These are phyloP conservation scores for Bicyclus anynana DNA, from an alignment of 1,140 invertebrate species.

Conservation along the genomic window DNA sequence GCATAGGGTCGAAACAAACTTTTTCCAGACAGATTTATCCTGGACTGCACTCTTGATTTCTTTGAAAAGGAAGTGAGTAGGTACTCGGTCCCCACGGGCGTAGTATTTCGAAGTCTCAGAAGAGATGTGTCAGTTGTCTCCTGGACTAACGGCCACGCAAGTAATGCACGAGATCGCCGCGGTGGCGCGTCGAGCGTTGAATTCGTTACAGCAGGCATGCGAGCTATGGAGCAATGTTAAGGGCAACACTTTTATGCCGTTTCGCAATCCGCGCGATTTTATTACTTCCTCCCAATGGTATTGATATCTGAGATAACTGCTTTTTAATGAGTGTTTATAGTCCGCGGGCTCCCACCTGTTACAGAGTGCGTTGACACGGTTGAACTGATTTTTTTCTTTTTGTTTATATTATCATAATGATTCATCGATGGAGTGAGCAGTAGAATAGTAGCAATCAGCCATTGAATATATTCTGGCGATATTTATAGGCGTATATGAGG, in stretches of 20 bases:
- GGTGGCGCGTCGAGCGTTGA: constrained; percentile 13
- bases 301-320: constrained; percentile 17
- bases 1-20: too few relatives aligned
- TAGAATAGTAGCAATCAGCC: too few relatives aligned
- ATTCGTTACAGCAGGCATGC: constrained; percentile 32
- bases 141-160: constrained; percentile 13
- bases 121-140: not conserved
- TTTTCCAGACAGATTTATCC: too few relatives aligned
- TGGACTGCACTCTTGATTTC: too few relatives aligned
- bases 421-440: too few relatives aligned
- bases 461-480: too few relatives aligned
- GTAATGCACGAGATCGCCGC: constrained; percentile 25
- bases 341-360: not conserved
- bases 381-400: not conserved
- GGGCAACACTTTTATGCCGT: constrained; percentile 21
- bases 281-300: constrained; percentile 32
- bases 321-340: constrained; percentile 10
- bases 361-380: constrained; percentile 1
- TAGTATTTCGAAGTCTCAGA: too few relatives aligned
- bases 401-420: not conserved
- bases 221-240: constrained; percentile 32
- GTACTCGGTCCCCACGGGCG: too few relatives aligned
- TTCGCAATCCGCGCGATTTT: constrained; percentile 28
- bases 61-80: too few relatives aligned
- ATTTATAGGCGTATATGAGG: too few relatives aligned